Evolutionary conservation across 2,888 invertebrate species (phyloP).

Genomic region (Podabrus alpinus): DNA sequence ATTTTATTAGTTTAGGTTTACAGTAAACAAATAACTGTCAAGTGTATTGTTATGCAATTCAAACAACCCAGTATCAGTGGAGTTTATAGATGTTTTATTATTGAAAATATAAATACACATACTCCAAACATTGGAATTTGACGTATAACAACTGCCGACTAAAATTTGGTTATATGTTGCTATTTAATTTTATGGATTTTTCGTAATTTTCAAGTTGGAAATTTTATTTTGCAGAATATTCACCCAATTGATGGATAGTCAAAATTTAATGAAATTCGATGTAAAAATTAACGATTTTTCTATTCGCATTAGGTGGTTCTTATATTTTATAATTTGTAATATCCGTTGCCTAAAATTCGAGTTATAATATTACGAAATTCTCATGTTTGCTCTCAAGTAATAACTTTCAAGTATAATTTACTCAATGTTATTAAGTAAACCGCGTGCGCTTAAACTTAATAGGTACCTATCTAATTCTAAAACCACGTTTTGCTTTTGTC

Average conservation of each 20-base stretch:
- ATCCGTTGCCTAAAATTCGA: background rate
- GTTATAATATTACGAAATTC: background rate
- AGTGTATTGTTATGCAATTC: background rate
- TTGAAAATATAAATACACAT: background rate
- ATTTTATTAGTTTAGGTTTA: background rate
- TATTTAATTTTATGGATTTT: background rate
- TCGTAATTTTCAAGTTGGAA: background rate
- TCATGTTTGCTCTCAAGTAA: background rate
- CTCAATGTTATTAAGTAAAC: background rate
- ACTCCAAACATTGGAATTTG: background rate
- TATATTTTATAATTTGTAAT: background rate
- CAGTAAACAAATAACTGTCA: background rate
- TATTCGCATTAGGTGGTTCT: background rate
- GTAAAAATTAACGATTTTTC: background rate
- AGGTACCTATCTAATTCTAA: background rate
- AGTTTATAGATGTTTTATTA: background rate
- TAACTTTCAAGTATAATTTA: background rate
- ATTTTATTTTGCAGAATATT: background rate
- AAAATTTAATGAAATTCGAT: background rate
- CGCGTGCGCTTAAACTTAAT: background rate
- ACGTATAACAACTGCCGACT: background rate
- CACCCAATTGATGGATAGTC: background rate
- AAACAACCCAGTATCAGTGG: background rate
- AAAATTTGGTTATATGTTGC: background rate
- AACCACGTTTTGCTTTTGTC: background rate